A percentile compares a stretch with the other conserved stretches of the same genome.
Conservation (phyloP, 2,797 vertebrate genomes). For the Adelosebastes latens region DNA sequence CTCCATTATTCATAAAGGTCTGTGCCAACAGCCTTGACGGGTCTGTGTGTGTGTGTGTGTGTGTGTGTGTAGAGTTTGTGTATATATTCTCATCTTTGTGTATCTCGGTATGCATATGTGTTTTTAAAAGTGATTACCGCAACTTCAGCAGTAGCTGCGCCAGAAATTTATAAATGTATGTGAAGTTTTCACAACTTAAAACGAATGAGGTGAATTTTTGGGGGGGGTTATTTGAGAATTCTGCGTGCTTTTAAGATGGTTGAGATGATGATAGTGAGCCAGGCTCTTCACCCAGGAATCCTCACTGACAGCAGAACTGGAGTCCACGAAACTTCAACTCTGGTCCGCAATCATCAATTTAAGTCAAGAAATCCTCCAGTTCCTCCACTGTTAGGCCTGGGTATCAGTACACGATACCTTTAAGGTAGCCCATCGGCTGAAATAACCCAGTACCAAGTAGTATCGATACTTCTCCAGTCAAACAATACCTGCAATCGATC, state of each 20-base stretch:
- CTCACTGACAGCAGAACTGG: neutral
- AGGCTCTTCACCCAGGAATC: neutral
- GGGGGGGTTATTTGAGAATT: neutral
- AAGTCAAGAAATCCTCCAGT: neutral
- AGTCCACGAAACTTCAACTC: neutral
- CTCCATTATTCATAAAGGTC: conserved; percentile 74
- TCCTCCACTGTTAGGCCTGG: neutral
- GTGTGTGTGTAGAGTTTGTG: conserved; percentile 16
- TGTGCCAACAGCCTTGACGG: conserved; percentile 48
- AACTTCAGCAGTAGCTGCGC: neutral
- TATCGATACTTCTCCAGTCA: no score
- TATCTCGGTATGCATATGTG: conserved; percentile 1
- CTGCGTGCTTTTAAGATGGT: neutral
- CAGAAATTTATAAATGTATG: neutral
- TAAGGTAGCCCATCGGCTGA: no score
- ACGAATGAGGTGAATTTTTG: neutral
- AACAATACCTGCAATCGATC: no score
- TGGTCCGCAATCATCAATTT: neutral
- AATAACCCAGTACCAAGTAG: no score
- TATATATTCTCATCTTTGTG: conserved; percentile 14
- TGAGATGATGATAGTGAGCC: neutral
- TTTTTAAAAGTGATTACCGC: conserved; percentile 8
- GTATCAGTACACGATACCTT: no score
- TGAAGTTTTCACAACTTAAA: neutral
- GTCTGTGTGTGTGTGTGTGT: neutral